Base-by-base conservation (phyloP, 1,140 invertebrate genomes). In the Neodiprion pinetum region DNA sequence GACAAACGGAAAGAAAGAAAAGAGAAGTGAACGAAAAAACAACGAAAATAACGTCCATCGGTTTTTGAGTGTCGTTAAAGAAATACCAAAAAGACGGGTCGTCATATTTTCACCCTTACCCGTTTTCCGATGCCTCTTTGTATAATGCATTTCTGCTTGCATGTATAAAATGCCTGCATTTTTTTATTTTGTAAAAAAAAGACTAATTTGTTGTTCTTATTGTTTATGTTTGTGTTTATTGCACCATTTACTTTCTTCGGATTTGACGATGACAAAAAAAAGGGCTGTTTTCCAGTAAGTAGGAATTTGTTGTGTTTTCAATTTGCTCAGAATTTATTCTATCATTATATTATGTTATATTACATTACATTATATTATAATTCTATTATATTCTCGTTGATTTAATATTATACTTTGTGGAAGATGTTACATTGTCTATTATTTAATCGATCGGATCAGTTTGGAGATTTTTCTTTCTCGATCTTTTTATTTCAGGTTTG, bases 261-360 rank as follows among this genome's bases (percentile, higher is more conserved):
- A 91, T 93, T 92, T 91, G 90, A 92, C 91, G 87, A 90, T 89
- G 84, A 84, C 90, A 89, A 88, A 89, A 70, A 88, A 88, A 91
- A 94, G 93, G 93, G 93, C 93, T 93, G 93, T 92, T 93, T 92
- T 91, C 90, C 92, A 92, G 94, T 95, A 94, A 95, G 94, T 94
- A 94, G 92, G 89, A 89, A 66, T 72, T n/a, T 68, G n/a, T 47
- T 67, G n/a, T 67, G 70, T 49, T 72, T 75, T 49, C 67, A n/a
- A 14, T 23, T 69, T 69, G 67, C 9, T 69, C 12, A 14, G 12
- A 21, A 14, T 17, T 65, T 65, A 40, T 40, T 40, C 28, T 74
- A 47, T 74, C 28, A 49, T 69, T 74, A 17, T 69, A 67, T 47
- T 69, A 40, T 21, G 10, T 47, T 69, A 40, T 40, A 40, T 40